phyloP scores from a whole-genome alignment of 2,888 invertebrate genomes.

The Tortricodes alternella region DNA sequence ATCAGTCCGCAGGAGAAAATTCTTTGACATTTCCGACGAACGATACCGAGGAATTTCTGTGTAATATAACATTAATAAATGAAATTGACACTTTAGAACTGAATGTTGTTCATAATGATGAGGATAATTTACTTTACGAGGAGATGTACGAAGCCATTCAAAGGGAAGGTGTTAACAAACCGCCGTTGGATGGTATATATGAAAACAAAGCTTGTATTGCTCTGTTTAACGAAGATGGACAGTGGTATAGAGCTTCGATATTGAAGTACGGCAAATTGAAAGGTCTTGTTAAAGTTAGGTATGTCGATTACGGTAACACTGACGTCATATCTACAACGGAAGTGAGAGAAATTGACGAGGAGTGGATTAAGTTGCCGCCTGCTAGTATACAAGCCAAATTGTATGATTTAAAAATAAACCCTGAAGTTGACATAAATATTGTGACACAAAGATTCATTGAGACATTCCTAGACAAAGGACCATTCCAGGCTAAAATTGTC shows the following conservation, averaged over 20 bases:
- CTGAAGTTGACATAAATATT: conserved; percentile 50
- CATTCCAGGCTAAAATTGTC: conserved; percentile 59
- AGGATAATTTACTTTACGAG: conserved; percentile 68
- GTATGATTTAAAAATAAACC: conserved; percentile 58
- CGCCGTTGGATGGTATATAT: conserved; percentile 66
- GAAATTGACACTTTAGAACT: conserved; percentile 57
- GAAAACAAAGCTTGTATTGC: conserved; percentile 85
- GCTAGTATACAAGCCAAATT: conserved; percentile 76
- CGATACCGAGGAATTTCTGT: conserved; percentile 50
- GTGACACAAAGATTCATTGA: conserved; percentile 53
- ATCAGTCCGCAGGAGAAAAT: conserved; percentile 38
- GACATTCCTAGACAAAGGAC: conserved; percentile 58
- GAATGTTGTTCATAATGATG: conserved; percentile 60
- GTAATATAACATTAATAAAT: conserved; percentile 61
- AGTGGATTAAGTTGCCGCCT: conserved; percentile 78
- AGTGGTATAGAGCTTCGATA: conserved; percentile 89
- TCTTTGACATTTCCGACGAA: conserved; percentile 48
- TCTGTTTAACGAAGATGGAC: conserved; percentile 81
- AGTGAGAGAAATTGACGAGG: conserved; percentile 73
- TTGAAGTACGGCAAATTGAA: conserved; percentile 69
- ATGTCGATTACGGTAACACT: conserved; percentile 89
- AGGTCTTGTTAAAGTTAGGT: conserved; percentile 83
- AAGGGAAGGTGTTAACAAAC: conserved; percentile 59
- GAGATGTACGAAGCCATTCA: conserved; percentile 78
- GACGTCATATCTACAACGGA: conserved; percentile 74